Percentiles rank a stretch among this genome's conserved stretches.
Evolutionary conservation across 1,140 invertebrate genomes (phyloP).

Genomic region (Zaprionus ornatus): DNA sequence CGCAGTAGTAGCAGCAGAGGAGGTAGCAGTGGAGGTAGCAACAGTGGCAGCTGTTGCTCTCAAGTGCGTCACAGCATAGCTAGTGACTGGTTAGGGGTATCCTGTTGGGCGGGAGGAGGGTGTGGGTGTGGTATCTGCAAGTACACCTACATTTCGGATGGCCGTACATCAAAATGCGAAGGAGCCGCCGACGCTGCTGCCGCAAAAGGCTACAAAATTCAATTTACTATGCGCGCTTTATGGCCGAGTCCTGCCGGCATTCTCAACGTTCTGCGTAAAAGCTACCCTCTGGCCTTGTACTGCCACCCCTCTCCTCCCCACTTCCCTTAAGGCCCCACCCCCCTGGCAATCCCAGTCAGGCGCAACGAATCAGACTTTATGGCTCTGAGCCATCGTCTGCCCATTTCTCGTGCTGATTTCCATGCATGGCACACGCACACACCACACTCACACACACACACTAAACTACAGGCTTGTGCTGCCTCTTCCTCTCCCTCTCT

Average conservation of each 20-base stretch:
- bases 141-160: constrained; percentile 26
- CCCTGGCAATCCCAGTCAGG: constrained; percentile 34
- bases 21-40: not conserved
- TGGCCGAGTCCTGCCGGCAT: constrained; percentile 58
- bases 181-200: constrained; percentile 33
- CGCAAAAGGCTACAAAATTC: constrained; percentile 80
- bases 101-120: not conserved
- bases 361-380: constrained; percentile 58
- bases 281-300: not conserved
- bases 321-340: not conserved
- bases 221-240: constrained; percentile 81
- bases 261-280: not conserved
- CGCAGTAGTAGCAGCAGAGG: no score
- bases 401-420: constrained; percentile 38
- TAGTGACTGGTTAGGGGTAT: not conserved
- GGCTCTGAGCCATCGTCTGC: constrained; percentile 35
- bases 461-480: not conserved
- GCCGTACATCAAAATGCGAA: constrained; percentile 40
- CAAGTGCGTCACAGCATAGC: constrained; percentile 21
- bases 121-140: not conserved
- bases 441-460: not conserved
- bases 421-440: constrained; percentile 39
- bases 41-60: constrained; percentile 40
- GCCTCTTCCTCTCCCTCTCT: not conserved
- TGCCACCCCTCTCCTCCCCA: not conserved